Base-by-base conservation (phyloP, 2,797 vertebrate genomes). In the Halcyon leucocephala region DNA sequence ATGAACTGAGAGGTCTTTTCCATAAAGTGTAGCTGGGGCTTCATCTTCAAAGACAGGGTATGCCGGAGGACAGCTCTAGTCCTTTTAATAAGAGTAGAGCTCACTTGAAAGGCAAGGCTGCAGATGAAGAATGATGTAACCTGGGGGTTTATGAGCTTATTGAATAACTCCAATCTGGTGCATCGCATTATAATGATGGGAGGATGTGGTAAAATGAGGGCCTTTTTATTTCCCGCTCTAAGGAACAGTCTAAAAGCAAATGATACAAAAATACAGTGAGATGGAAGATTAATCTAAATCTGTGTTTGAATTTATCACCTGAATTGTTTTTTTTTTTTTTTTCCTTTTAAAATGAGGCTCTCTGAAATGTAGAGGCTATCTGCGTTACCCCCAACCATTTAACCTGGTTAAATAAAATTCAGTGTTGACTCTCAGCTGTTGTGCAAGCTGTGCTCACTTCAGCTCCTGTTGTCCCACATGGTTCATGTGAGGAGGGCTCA, bases 11-110 rank as follows among this genome's bases (percentile, higher is more conserved):
- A 73, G 24, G 44, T 85, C 82, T 93, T 83, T 67, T 90, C 69
- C 65, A 65, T 90, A 65, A 86, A 91, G 80, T 39, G 33, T 73
- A 62, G 14, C 61, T 95, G 71, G n/a, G 65, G 14, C 64, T 92
- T 93, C 49, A 12, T 83, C 61, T 96, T 87, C 79, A 85, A 91
- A 92, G 76, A 41, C 39, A 46, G 15, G 9, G 22, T 42, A 89
- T 86, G 92, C 95, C 82, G 8, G 57, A 91, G 86, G 89, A 93
- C 37, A 82, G 76, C 15, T 91, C 55, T 93, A 55, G 51, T 82
- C 37, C 35, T 87, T 94, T 93, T 69, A 87, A 39, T 84, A 73
- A 44, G 42, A 78, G 60, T 29, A 76, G 55, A 72, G 51, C 70
- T 91, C 9, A 16, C 58, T 60, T 93, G 66, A 89, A 93, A 93